Base-by-base conservation (phyloP, 2,113 vertebrate species). In the Pomatorhinus ruficollis region DNA sequence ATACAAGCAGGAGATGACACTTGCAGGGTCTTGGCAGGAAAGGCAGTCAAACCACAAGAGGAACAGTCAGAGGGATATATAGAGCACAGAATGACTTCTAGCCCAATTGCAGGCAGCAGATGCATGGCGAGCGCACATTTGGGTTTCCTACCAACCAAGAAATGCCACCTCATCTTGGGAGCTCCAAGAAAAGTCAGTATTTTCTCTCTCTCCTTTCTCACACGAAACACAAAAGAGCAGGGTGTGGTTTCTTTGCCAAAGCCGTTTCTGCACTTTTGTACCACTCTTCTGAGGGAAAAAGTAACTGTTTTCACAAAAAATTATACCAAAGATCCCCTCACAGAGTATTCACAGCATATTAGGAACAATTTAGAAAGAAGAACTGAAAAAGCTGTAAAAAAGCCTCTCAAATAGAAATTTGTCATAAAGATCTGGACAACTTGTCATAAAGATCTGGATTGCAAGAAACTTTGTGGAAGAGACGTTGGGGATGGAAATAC, bases 71-170 rank as follows among this genome's bases (percentile, higher is more conserved):
- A 20, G 33, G 18, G 5, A 69, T 23, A 56, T 4, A 39, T 0
- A 1, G 13, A 25, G 11, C 27, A 77, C 0, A 2, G 11, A 25
- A 27, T 20, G 33, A 31, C 24, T 76, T 39, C 49, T 49, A 28
- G 28, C 11, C 56, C 15, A 31, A 20, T 7, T 57, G 15, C 2
- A 2, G 9, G 8, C 68, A 21, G 12, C 8, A 63, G 12, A 77
- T 39, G 37, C 8, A 45, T 1, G 5, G 33, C 1, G 3, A 31
- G 24, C 37, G 74, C 2, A 6, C 2, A 0, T 57, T 33, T 0
- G 0, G 31, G 33, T 65, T 89, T 45, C 17, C 40, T 9, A 25
- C 21, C 1, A 3, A 44, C 11, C 2, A 6, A 63, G 54, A 83
- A 91, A 35, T 4, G 2, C 20, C 65, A 60, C 33, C 24, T 76